These are phyloP conservation scores for Andrena minutula DNA, from an alignment of 2,888 invertebrate genomes.

Conservation along the genomic window DNA sequence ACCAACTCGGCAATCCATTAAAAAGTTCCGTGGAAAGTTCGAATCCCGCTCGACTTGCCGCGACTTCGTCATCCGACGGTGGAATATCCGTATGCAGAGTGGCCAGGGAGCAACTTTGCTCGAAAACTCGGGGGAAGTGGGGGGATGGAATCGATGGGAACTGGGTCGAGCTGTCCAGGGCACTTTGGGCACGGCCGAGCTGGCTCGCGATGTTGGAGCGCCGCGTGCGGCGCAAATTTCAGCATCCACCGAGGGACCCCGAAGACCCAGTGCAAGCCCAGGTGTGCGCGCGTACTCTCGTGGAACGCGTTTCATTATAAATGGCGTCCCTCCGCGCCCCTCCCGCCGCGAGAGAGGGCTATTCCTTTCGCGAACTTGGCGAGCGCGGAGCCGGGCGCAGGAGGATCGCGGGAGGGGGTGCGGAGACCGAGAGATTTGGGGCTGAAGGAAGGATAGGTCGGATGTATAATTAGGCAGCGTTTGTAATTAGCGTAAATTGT, in stretches of 20 bases:
- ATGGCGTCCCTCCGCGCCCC: slow-evolving; percentile 76
- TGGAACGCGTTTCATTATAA: slow-evolving; percentile 80
- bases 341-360: slow-evolving; percentile 63
- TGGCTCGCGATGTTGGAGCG: slow-evolving; percentile 22
- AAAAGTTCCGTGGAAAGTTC: slow-evolving; percentile 53
- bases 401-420: slow-evolving; percentile 42
- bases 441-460: slow-evolving; percentile 73
- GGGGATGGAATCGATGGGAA: slow-evolving; percentile 66
- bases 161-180: slow-evolving; percentile 58
- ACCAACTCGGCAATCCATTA: slow-evolving; percentile 46
- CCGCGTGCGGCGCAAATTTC: slow-evolving; percentile 37
- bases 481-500: slow-evolving; percentile 84
- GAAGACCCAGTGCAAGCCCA: slow-evolving; percentile 53
- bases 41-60: slow-evolving; percentile 35
- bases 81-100: slow-evolving; percentile 5
- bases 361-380: slow-evolving; percentile 58
- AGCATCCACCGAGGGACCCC: slow-evolving; percentile 23
- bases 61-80: slow-evolving; percentile 35
- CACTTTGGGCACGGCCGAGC: slow-evolving; percentile 19
- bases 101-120: slow-evolving; percentile 44
- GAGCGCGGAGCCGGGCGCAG: slow-evolving; percentile 51
- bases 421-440: slow-evolving; percentile 65
- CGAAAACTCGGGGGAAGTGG: slow-evolving; percentile 62
- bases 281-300: slow-evolving; percentile 29
- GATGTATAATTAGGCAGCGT: slow-evolving; percentile 82